phyloP scores from a whole-genome alignment of 2,888 invertebrate genomes.

The Parnassius apollo region DNA sequence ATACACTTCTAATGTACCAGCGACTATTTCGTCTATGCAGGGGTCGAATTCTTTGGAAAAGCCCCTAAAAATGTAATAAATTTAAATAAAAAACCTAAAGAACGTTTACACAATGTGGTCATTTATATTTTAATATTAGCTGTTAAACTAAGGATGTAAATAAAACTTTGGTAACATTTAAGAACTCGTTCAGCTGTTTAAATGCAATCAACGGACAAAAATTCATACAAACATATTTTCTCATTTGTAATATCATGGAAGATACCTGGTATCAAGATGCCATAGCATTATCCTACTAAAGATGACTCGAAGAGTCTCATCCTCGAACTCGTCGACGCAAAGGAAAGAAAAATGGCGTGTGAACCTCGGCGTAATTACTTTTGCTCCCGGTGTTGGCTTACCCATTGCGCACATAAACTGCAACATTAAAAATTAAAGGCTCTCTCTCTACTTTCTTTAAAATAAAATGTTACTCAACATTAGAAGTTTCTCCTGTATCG shows the following conservation, averaged over 20 bases:
- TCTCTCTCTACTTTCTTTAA: too few species aligned
- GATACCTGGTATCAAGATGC: slow-evolving; percentile 94
- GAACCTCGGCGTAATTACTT: slow-evolving; percentile 91
- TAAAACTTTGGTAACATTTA: too few species aligned
- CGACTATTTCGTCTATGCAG: slow-evolving; percentile 93
- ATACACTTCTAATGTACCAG: slow-evolving; percentile 92
- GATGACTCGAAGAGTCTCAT: slow-evolving; percentile 90
- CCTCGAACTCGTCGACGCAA: slow-evolving; percentile 94
- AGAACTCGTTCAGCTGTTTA: too few species aligned
- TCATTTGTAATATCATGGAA: background rate
- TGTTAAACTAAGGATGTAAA: too few species aligned
- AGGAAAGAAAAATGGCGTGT: slow-evolving; percentile 92
- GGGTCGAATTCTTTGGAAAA: slow-evolving; percentile 97
- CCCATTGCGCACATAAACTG: slow-evolving; percentile 94
- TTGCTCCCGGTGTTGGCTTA: slow-evolving; percentile 89
- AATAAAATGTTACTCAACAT: too few species aligned
- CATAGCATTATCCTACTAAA: slow-evolving; percentile 95
- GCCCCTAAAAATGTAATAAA: slow-evolving; percentile 79
- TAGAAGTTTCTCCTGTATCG: too few species aligned
- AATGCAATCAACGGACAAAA: too few species aligned
- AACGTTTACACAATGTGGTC: too few species aligned
- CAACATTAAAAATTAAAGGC: slow-evolving; percentile 36
- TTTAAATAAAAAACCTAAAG: background rate
- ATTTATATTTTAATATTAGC: too few species aligned
- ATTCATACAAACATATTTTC: too few species aligned